Conservation (phyloP, 2,888 invertebrate genomes). For the Leptinotarsa tumamoca region DNA sequence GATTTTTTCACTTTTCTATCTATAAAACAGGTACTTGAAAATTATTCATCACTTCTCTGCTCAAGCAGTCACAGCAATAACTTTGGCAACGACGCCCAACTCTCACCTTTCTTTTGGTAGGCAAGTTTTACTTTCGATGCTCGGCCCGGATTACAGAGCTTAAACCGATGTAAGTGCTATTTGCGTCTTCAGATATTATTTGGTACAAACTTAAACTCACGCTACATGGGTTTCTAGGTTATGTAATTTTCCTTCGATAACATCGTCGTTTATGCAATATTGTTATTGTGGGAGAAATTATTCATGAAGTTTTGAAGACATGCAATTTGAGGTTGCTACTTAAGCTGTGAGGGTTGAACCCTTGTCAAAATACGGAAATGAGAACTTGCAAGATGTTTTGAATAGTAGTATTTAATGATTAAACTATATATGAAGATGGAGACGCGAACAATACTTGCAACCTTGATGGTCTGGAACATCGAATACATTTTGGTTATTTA, state of each 20-base stretch:
- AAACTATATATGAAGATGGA: not conserved
- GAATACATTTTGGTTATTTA: too few species aligned
- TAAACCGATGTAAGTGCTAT: constrained; percentile 62
- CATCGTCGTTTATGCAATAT: constrained; percentile 20
- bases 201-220: constrained; percentile 45
- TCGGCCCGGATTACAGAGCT: constrained; percentile 61
- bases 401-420: not conserved
- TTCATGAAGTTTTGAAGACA: not conserved
- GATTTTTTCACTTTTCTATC: too few species aligned
- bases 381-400: not conserved
- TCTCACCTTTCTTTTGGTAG: constrained; percentile 47
- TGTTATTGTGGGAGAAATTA: constrained; percentile 22
- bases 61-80: not conserved
- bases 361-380: not conserved
- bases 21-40: too few species aligned
- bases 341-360: not conserved
- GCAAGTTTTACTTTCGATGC: constrained; percentile 60
- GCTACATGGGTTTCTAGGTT: constrained; percentile 38
- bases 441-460: too few species aligned
- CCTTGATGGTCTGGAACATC: too few species aligned
- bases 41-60: not conserved
- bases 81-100: constrained; percentile 38
- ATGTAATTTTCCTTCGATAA: constrained; percentile 31
- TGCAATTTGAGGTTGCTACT: not conserved
- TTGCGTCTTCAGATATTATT: constrained; percentile 59